These are phyloP conservation scores for Trypoxylon attenuatum DNA, from an alignment of 2,888 invertebrate species.

Conservation along the genomic window DNA sequence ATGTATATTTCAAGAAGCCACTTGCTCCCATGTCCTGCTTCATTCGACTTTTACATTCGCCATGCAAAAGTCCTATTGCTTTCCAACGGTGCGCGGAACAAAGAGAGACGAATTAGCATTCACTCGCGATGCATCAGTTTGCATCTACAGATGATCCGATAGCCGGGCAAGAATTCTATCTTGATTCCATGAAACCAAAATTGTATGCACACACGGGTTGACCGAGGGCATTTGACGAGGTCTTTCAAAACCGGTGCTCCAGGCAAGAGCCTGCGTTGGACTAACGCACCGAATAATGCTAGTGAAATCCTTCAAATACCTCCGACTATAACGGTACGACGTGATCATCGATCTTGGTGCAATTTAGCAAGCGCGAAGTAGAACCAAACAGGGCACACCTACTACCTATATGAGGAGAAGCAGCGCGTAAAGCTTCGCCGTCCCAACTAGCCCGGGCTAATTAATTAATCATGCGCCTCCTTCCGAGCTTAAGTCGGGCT, in stretches of 20 bases:
- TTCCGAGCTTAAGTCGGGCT: conserved; percentile 62
- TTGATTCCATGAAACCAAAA: too few species aligned
- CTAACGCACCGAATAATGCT: too few species aligned
- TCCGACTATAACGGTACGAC: conserved; percentile 5
- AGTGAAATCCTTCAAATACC: too few species aligned
- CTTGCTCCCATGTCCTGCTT: conserved; percentile 32
- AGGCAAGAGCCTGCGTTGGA: too few species aligned
- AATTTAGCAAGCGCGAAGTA: conserved; percentile 27
- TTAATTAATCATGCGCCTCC: conserved; percentile 73
- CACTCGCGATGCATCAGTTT: background rate
- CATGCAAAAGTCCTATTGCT: conserved; percentile 3
- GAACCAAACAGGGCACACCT: conserved; percentile 17
- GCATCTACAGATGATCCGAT: too few species aligned
- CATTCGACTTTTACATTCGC: conserved; percentile 26
- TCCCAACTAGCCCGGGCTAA: conserved; percentile 71
- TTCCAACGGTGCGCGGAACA: background rate
- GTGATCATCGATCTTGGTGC: conserved; percentile 38
- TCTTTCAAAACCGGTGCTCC: too few species aligned
- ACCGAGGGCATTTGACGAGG: too few species aligned
- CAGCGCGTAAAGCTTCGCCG: conserved; percentile 34
- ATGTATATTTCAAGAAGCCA: conserved; percentile 56
- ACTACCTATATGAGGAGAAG: conserved; percentile 23
- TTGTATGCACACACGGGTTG: too few species aligned
- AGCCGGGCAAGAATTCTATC: too few species aligned
- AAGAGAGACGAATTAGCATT: background rate